Base-by-base conservation (phyloP, 2,113 vertebrate species). In the Sinocyclocheilus anshuiensis region DNA sequence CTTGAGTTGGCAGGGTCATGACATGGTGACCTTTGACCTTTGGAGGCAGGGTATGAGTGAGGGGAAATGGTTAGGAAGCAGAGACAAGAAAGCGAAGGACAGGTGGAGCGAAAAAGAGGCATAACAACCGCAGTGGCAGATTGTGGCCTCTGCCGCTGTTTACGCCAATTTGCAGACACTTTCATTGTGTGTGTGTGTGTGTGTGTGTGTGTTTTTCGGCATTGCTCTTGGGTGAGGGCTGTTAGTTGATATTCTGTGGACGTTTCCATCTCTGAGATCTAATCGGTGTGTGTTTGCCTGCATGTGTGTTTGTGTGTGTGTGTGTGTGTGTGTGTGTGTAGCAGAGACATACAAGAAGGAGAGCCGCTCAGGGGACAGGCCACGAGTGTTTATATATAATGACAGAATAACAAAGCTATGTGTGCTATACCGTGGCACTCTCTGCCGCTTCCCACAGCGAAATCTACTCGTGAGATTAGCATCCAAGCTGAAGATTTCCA, bases 231-330 rank as follows among this genome's bases (percentile, higher is more conserved):
- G 77, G 84, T n/a, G n/a, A 86, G 74, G 50, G 65, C 81, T 83
- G 88, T 86, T 88, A 89, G 86, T 90, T 90, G 90, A 90, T 88
- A 90, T 90, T 90, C 90, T 76, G 75, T 26, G 75, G 88, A 87
- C 79, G 83, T 69, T 86, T 90, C 87, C 85, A 86, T 85, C 83
- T 89, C 87, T 77, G 86, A 90, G 84, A 88, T 89, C 83, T 89
- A 89, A 89, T 89, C 85, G 69, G 61, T 85, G 87, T 83, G 45
- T 45, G 42, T 11, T 2, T 45, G 42, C 42, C 8, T 45, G 42
- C 9, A 11, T 45, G 9, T 48, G 87, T 79, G 75, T 39, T 7
- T 84, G 55, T 81, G 82, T 86, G 79, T 65, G 78, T 83, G 59
- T 79, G 36, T 36, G 36, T 36, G 3, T 36, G 36, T 36, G 36